A percentile compares a stretch with the other conserved stretches of the same genome.
These are phyloP conservation scores for Galerucella pusilla DNA, from an alignment of 2,888 invertebrate genomes.

Conservation along the genomic window DNA sequence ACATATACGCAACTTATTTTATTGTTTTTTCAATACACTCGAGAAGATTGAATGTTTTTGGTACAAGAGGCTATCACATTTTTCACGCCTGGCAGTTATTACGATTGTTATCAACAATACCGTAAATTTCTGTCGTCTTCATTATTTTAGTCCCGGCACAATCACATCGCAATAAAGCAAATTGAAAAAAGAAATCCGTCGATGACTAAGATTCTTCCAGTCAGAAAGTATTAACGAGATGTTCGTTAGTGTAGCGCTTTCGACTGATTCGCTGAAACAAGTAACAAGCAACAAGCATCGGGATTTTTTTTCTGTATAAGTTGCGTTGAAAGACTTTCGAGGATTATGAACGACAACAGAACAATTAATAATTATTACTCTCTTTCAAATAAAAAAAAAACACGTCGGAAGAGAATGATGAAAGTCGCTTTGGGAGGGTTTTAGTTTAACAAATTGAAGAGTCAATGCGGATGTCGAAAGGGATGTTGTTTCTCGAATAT, in stretches of 20 bases:
- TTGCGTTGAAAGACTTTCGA: not conserved
- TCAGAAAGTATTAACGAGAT: not conserved
- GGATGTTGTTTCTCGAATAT: not conserved
- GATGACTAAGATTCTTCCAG: not conserved
- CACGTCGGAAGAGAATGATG: not conserved
- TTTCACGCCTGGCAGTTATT: too few species aligned
- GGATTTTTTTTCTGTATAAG: not conserved
- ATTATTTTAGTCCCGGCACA: not conserved
- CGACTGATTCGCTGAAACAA: not conserved
- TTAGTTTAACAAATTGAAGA: conserved; percentile 3
- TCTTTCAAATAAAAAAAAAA: conserved; percentile 2
- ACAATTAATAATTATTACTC: conserved; percentile 11
- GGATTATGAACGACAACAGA: not conserved
- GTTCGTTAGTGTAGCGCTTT: conserved; percentile 4
- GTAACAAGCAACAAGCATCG: conserved; percentile 4
- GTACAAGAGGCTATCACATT: too few species aligned
- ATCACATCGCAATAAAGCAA: not conserved
- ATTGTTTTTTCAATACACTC: too few species aligned
- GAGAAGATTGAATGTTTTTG: too few species aligned
- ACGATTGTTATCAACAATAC: too few species aligned
- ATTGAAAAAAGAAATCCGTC: not conserved
- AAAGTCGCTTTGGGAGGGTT: not conserved
- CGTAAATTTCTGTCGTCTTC: too few species aligned
- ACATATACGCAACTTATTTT: too few species aligned
- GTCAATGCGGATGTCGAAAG: conserved; percentile 7